Conservation (phyloP, 2,797 vertebrate genomes). For the Siniperca undulata region DNA sequence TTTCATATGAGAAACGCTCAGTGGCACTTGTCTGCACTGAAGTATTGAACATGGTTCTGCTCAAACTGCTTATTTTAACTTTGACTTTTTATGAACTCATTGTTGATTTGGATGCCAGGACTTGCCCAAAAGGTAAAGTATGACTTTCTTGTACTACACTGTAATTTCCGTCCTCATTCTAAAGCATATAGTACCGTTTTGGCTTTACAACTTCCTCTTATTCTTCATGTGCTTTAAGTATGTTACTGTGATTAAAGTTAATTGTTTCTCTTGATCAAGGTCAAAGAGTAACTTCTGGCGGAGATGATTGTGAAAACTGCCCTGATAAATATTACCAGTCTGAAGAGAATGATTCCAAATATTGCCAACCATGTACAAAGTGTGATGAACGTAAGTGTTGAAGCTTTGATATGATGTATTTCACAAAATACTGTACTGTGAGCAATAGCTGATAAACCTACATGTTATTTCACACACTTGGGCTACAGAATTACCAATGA, state of each 20-base stretch:
- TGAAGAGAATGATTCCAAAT: accelerated
- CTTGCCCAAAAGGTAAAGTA: slow-evolving; percentile 66
- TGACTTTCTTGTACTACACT: slow-evolving; percentile 3
- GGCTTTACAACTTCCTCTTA: neutral
- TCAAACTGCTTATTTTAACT: slow-evolving; percentile 38
- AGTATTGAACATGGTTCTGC: slow-evolving; percentile 49
- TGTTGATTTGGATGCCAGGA: neutral
- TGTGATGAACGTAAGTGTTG: slow-evolving; percentile 48
- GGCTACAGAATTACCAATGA: neutral
- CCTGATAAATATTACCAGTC: neutral
- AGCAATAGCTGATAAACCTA: neutral
- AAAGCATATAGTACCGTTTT: neutral
- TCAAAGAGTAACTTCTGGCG: accelerated
- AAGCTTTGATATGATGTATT: neutral
- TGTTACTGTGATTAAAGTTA: neutral
- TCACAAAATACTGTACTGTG: neutral
- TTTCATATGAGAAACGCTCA: slow-evolving; percentile 9
- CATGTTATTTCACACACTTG: neutral
- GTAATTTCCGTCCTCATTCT: neutral
- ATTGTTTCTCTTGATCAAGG: slow-evolving; percentile 53
- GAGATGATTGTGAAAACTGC: accelerated
- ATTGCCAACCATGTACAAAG: slow-evolving; percentile 6
- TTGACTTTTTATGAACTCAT: slow-evolving; percentile 34
- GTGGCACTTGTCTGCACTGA: neutral
- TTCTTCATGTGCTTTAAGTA: neutral